Evolutionary conservation across 2,113 vertebrate genomes (phyloP), one percentile per base, ranked within the genome.

Genomic region (Rattus rattus): DNA sequence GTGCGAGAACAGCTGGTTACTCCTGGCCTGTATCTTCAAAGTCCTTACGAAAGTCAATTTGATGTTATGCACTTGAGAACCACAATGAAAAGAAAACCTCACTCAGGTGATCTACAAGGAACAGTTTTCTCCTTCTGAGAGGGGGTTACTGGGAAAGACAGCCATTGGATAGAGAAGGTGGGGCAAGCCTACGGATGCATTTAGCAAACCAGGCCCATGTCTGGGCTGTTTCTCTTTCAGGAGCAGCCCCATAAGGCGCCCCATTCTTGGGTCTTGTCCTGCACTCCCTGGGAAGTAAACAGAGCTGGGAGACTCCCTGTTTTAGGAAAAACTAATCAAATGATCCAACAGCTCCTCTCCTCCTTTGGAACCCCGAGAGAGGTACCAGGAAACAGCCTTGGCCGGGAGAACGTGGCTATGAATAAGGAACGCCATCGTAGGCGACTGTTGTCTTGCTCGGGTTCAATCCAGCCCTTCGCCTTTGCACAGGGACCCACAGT

Each of bases 231-330:
- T 84, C 76, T 92, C 73, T 77, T 88, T 63, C 90, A 85, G 73
- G 76, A 97, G 94, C 95, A 65, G 92, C 97, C 92, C 96, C 90
- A 47, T 39, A 93, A 96, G 94, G 96, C 79, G 76, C 95, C 97
- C 96, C 95, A 20, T 49, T 81, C 92, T 36, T 88, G 77, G 84
- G 88, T 92, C 85, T 95, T 86, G 61, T 95, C 91, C 81, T 96
- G 90, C 72, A 61, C 81, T 95, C 88, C 61, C 92, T 96, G 97
- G 94, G 79, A 97, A 97, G 96, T 96, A 97, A 98, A 97, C 98
- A 98, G 97, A 96, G 79, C 89, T 97, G 98, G 97, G 98, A 98
- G 97, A 96, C 86, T 94, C 98, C 97, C 95, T 96, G 85, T 98
- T 98, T 97, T 97, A 97, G 97, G 97, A 97, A 98, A 92, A 96